A percentile compares a stretch with the other conserved stretches of the same genome.
Conservation (phyloP, 2,888 invertebrate genomes). For the Cheilosia vulpina region DNA sequence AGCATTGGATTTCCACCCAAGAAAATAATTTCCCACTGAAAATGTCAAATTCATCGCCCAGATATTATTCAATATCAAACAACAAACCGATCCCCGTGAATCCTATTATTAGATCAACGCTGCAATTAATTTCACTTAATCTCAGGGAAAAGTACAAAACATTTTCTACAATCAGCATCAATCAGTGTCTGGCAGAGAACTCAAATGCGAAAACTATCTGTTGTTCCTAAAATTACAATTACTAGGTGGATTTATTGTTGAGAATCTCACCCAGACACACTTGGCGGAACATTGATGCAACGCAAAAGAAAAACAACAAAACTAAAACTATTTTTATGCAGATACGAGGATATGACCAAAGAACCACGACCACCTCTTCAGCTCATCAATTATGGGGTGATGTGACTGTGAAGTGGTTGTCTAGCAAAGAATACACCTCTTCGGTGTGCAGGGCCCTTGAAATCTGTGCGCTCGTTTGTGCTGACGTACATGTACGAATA, state of each 20-base stretch:
- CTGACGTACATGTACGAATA: not conserved
- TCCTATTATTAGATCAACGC: slow-evolving; percentile 48
- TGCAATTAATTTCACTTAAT: slow-evolving; percentile 61
- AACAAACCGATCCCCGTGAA: slow-evolving; percentile 43
- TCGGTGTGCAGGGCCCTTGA: slow-evolving; percentile 17
- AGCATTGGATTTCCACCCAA: not conserved
- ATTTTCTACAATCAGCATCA: slow-evolving; percentile 32
- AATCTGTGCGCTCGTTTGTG: slow-evolving; percentile 19
- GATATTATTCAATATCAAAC: not conserved
- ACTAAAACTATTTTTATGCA: slow-evolving; percentile 1
- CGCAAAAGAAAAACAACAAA: not conserved
- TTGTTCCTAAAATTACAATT: slow-evolving; percentile 23
- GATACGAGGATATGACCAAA: not conserved
- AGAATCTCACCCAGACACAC: slow-evolving; percentile 12
- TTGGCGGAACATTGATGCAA: slow-evolving; percentile 6
- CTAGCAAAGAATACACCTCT: not conserved
- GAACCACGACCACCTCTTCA: slow-evolving; percentile 1
- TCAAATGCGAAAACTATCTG: slow-evolving; percentile 5
- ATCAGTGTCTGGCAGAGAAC: slow-evolving; percentile 44
- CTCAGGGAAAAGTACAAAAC: slow-evolving; percentile 6
- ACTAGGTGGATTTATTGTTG: slow-evolving; percentile 23
- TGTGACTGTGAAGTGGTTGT: slow-evolving; percentile 21
- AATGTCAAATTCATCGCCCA: slow-evolving; percentile 5
- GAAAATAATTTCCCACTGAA: not conserved
- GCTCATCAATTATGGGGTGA: slow-evolving; percentile 7